A percentile compares a stretch with the other conserved stretches of the same genome.
Evolutionary conservation across 2,797 vertebrate species (phyloP).

Genomic region (Lemur catta): DNA sequence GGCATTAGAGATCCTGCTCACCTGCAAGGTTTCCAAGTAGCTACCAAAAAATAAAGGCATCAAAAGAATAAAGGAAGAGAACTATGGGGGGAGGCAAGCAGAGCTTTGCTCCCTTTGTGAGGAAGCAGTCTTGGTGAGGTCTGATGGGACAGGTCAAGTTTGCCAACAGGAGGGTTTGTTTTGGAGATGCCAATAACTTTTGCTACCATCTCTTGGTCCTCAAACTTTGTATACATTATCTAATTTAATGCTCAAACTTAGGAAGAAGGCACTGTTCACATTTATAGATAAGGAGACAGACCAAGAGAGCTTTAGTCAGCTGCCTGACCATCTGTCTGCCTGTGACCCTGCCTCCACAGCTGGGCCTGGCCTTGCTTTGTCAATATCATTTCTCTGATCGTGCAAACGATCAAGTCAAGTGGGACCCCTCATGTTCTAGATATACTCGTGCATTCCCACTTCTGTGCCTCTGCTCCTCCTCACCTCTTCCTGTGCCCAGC

Average conservation of each 20-base stretch:
- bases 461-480: background rate
- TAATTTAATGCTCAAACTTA: background rate
- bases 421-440: background rate
- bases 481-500: background rate
- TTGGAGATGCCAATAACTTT: background rate
- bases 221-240: background rate
- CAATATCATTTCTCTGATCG: background rate
- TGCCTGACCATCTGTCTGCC: background rate
- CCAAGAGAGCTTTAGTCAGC: background rate
- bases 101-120: background rate
- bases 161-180: background rate
- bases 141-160: background rate
- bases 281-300: background rate
- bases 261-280: background rate
- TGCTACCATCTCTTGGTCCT: background rate
- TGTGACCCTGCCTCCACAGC: background rate
- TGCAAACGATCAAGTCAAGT: background rate
- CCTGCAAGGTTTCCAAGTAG: background rate
- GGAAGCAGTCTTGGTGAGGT: background rate
- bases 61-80: background rate
- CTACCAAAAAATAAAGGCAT: background rate
- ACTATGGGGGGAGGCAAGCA: background rate
- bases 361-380: background rate
- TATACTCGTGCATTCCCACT: no score
- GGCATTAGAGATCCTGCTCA: constrained; percentile 38